phyloP scores from a whole-genome alignment of 2,888 invertebrate species.

The Pyralis farinalis region DNA sequence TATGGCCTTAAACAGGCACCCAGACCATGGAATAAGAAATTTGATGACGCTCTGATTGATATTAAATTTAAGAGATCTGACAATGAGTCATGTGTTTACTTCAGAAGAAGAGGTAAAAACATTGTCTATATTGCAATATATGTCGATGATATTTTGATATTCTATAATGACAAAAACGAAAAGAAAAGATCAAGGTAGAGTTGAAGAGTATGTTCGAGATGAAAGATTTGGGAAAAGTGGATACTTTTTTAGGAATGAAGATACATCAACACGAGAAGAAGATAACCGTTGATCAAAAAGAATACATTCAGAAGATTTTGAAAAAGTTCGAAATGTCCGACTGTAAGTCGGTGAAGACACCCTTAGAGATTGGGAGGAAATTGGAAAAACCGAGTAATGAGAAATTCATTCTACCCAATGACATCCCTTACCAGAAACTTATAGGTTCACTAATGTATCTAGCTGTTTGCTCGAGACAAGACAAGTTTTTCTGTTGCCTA shows the following conservation, averaged over 20 bases:
- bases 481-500: background rate
- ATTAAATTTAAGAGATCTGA: background rate
- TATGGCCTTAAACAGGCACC: too few relatives aligned
- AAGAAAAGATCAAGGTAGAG: background rate
- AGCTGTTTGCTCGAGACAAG: background rate
- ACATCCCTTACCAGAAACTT: background rate
- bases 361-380: background rate
- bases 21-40: too few relatives aligned
- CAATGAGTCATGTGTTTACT: background rate
- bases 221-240: background rate
- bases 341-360: background rate
- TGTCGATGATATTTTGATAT: background rate
- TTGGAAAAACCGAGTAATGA: too few relatives aligned
- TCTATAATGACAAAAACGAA: background rate
- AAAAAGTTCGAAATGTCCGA: background rate
- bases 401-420: too few relatives aligned
- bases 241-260: background rate
- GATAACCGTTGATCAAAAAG: background rate
- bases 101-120: background rate
- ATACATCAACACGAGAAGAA: background rate
- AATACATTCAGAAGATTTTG: background rate
- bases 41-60: conserved; percentile 1
- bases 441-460: background rate
- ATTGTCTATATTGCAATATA: background rate
- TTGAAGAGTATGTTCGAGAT: background rate